A percentile compares a stretch with the other conserved stretches of the same genome.
Evolutionary conservation across 2,113 vertebrate species (phyloP).

Genomic region (Callaeas wilsoni): DNA sequence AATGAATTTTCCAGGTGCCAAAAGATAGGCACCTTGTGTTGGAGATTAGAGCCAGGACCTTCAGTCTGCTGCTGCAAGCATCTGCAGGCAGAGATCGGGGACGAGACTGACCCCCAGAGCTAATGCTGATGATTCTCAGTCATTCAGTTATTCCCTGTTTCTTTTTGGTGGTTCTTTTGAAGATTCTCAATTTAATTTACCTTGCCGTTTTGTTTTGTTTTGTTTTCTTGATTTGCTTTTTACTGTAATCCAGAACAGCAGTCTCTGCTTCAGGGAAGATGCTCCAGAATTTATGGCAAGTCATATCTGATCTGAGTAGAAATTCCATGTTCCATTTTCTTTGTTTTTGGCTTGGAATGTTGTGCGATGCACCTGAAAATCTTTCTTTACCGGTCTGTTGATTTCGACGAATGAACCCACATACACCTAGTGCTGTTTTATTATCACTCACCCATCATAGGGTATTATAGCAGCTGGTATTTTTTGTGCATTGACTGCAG

Average conservation of each 20-base stretch:
- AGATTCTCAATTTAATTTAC: neutral
- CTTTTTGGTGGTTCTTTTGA: neutral
- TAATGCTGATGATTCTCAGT: neutral
- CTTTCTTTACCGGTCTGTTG: neutral
- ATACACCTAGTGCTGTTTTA: neutral
- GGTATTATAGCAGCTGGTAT: neutral
- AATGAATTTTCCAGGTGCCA: neutral
- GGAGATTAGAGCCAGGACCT: neutral
- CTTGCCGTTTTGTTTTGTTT: neutral
- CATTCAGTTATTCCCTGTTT: neutral
- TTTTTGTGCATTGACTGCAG: constrained; percentile 12
- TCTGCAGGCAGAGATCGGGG: neutral
- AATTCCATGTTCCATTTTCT: neutral
- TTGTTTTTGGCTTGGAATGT: neutral
- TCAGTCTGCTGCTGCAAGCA: neutral
- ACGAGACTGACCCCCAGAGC: neutral
- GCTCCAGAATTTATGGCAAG: neutral
- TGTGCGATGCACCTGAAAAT: neutral
- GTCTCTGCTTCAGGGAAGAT: neutral
- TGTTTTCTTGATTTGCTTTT: neutral
- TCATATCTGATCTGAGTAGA: neutral
- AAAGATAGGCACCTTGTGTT: neutral
- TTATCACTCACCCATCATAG: neutral
- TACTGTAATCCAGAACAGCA: neutral
- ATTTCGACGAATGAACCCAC: neutral